Base-by-base conservation (phyloP, 2,113 vertebrate genomes). In the Setophaga coronata region DNA sequence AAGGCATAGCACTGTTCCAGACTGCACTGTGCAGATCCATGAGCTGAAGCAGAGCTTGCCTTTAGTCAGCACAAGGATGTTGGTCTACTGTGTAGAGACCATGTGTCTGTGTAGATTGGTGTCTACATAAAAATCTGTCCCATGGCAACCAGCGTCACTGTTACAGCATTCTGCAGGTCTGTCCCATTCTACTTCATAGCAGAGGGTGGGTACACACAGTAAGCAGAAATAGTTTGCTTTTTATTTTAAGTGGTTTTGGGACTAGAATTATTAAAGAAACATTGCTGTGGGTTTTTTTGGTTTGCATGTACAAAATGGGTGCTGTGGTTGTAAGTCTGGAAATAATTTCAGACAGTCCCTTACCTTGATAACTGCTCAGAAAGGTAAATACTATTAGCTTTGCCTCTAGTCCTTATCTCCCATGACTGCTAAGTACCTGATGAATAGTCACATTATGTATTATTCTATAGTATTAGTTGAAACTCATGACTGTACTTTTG, bases 381-480 rank as follows among this genome's bases (percentile, higher is more conserved):
- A 84, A 81, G 38, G 24, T 71, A 87, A 71, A 62, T 82, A n/a
- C 36, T 67, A 23, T 57, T 64, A 69, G 36, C 34, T 71, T 48
- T 96, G 23, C 34, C 36, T 87, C n/a, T 28, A 40, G 36, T 82
- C 12, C 56, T 93, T 74, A 50, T 82, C 28, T 95, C 54, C 53
- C 15, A 5, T 76, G 84, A 79, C 45, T 11, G 1, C 53, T 67
- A 78, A 90, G 34, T 77, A 73, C 28, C 19, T 43, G 18, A 58
- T 69, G 66, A 12, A 45, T 61, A 85, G 14, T 83, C 31, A 73
- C 0, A 0, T 89, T 58, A 18, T 61, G 14, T 57, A 34, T 93
- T 79, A 66, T 61, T 80, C 70, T 65, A 13, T 18, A 65, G 28
- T 21, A 53, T 88, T 88, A 17, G 2, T 66, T 1, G 2, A 66